These are phyloP conservation scores for Bergia puertoricense DNA, from an alignment of 92 coral and sea anemone species.

Conservation along the genomic window DNA sequence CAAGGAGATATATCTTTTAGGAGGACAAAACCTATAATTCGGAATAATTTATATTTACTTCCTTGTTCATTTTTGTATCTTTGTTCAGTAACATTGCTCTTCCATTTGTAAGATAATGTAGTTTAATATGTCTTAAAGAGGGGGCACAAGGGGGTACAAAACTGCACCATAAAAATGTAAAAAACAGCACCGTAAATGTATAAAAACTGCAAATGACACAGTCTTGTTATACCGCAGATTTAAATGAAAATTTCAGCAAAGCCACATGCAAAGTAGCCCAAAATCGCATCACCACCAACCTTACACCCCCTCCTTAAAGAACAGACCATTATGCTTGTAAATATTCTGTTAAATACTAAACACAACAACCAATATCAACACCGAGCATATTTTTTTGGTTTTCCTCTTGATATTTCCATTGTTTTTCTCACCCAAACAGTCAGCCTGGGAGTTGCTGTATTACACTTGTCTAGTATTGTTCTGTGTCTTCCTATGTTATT, in stretches of 20 bases:
- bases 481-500: neutral
- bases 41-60: neutral
- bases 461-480: too few species aligned
- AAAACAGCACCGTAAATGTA: too few species aligned
- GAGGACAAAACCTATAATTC: neutral
- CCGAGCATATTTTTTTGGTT: neutral
- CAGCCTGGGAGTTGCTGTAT: neutral
- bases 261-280: too few species aligned
- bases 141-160: too few species aligned
- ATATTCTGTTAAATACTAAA: neutral
- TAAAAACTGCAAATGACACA: too few species aligned
- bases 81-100: neutral
- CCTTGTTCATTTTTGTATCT: neutral
- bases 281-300: too few species aligned
- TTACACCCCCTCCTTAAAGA: neutral
- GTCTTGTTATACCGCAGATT: too few species aligned
- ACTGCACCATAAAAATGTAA: too few species aligned
- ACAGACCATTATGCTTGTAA: neutral
- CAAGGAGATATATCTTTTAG: neutral
- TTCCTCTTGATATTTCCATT: neutral
- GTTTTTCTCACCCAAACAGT: neutral
- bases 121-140: too few species aligned
- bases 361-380: neutral
- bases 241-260: too few species aligned
- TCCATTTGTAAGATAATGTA: neutral